phyloP scores from a whole-genome alignment of 2,797 vertebrate species.

The Pseudocheirus occidentalis region DNA sequence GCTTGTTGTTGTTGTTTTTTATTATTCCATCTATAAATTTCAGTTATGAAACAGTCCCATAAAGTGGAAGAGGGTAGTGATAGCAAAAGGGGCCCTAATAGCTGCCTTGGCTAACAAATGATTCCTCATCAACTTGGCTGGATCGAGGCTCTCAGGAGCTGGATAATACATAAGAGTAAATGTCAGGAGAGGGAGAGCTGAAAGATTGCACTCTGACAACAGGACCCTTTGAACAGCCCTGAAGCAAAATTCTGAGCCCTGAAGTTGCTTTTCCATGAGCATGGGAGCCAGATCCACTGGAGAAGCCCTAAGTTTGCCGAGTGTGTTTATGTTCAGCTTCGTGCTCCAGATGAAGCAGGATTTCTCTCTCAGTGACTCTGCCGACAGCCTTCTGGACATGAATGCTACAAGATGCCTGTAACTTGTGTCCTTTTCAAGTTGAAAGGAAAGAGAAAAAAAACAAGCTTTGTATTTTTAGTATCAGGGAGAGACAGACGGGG shows the following conservation, averaged over 20 bases:
- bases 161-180: background rate
- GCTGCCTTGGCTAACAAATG: background rate
- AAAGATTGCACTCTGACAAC: background rate
- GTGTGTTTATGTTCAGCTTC: conserved; percentile 47
- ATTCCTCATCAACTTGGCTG: conserved; percentile 11
- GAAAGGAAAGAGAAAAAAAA: conserved; percentile 60
- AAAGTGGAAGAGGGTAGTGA: background rate
- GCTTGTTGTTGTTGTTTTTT: background rate
- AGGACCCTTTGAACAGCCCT: background rate
- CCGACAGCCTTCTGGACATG: conserved; percentile 53
- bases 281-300: background rate
- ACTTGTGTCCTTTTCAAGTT: conserved; percentile 62
- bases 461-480: conserved; percentile 66
- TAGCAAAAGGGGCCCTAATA: background rate
- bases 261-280: background rate
- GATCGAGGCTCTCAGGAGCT: conserved; percentile 12
- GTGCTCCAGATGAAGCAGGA: conserved; percentile 36
- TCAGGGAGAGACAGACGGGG: conserved; percentile 47
- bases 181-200: background rate
- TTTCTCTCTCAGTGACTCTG: conserved; percentile 9
- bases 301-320: conserved; percentile 13
- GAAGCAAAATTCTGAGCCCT: conserved; percentile 5
- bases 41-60: conserved; percentile 18
- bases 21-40: background rate
- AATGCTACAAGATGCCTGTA: conserved; percentile 47